A percentile compares a stretch with the other conserved stretches of the same genome.
Conservation (phyloP, 2,888 invertebrate species). For the Eupithecia subfuscata region DNA sequence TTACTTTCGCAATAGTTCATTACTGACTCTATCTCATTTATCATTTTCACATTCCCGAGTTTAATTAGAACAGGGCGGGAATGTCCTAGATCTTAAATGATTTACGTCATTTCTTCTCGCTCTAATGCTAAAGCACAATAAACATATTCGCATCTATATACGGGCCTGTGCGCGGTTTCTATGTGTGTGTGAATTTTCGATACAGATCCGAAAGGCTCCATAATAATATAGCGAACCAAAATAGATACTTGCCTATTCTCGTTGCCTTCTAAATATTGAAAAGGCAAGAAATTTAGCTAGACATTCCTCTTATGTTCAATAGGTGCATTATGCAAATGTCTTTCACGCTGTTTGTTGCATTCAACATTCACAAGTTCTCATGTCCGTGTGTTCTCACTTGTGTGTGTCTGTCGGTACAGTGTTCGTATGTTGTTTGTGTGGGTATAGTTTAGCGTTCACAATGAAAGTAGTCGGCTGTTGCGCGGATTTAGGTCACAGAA, state of each 20-base stretch:
- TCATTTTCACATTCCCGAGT: slow-evolving; percentile 59
- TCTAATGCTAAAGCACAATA: slow-evolving; percentile 78
- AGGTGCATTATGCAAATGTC: slow-evolving; percentile 57
- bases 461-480: slow-evolving; percentile 82
- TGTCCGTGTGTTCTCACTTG: slow-evolving; percentile 45
- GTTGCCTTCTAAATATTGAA: slow-evolving; percentile 16
- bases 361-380: slow-evolving; percentile 48
- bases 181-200: slow-evolving; percentile 40
- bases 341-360: slow-evolving; percentile 49
- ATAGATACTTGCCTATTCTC: background rate
- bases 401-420: slow-evolving; percentile 47
- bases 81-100: slow-evolving; percentile 77
- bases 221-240: slow-evolving; percentile 2
- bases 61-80: slow-evolving; percentile 73
- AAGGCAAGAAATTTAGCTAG: slow-evolving; percentile 50
- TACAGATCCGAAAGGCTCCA: slow-evolving; percentile 8
- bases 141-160: slow-evolving; percentile 55
- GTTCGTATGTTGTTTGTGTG: slow-evolving; percentile 53
- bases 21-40: slow-evolving; percentile 50
- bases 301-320: slow-evolving; percentile 51
- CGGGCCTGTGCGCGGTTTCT: slow-evolving; percentile 44
- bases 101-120: slow-evolving; percentile 76
- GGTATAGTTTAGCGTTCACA: slow-evolving; percentile 77
- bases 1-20: slow-evolving; percentile 17
- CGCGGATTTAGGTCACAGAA: slow-evolving; percentile 82